phyloP scores from a whole-genome alignment of 64 coral and sea anemone genomes.

The Montipora efflorescens region DNA sequence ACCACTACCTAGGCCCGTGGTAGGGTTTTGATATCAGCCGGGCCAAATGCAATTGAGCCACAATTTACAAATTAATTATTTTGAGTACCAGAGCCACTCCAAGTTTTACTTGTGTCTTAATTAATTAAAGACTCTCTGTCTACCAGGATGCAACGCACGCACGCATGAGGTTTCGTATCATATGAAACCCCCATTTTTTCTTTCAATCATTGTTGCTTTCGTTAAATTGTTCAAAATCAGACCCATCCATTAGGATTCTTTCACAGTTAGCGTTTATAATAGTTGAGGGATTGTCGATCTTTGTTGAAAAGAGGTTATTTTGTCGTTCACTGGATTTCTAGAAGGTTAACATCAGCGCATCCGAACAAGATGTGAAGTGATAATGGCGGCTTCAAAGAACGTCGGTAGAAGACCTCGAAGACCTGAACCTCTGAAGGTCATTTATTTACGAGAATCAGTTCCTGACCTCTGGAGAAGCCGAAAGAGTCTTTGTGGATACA shows the following conservation, averaged over 20 bases:
- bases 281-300: not conserved
- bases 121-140: no score
- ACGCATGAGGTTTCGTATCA: no score
- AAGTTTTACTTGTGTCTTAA: no score
- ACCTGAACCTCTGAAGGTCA: constrained; percentile 1
- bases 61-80: no score
- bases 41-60: no score
- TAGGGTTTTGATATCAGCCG: no score
- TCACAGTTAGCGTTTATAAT: not conserved
- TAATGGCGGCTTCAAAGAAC: not conserved
- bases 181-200: not conserved
- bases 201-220: not conserved
- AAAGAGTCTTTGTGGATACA: not conserved
- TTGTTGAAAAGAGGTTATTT: constrained; percentile 2
- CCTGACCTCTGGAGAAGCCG: not conserved
- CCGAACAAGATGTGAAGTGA: not conserved
- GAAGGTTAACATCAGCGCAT: not conserved
- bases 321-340: not conserved
- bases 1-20: no score
- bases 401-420: not conserved
- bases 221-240: not conserved
- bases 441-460: constrained; percentile 30
- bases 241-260: not conserved
- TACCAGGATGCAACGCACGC: no score
- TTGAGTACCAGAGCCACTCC: no score